Percentiles rank a stretch among this genome's conserved stretches.
These are phyloP conservation scores for Mola mola DNA, from an alignment of 2,113 vertebrate species.

Conservation along the genomic window DNA sequence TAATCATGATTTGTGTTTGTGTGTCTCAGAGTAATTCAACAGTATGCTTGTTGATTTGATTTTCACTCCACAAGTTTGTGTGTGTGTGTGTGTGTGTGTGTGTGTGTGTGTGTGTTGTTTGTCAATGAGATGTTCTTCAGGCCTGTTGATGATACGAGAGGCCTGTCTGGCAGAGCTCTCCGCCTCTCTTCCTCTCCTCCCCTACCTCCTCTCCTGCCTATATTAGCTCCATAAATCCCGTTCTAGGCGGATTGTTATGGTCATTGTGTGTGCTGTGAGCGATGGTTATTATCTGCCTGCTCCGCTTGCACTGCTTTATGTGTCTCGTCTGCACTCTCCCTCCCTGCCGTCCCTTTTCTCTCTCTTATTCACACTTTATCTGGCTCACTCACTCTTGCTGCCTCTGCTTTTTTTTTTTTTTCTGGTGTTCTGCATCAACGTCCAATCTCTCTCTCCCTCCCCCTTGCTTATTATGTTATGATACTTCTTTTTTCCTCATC, in stretches of 20 bases:
- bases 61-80: slow-evolving; percentile 6
- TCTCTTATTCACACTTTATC: slow-evolving; percentile 28
- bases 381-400: slow-evolving; percentile 15
- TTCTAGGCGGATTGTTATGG: slow-evolving; percentile 81
- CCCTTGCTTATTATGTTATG: slow-evolving; percentile 41
- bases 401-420: slow-evolving; percentile 9
- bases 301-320: slow-evolving; percentile 79
- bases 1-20: not conserved
- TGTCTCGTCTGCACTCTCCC: slow-evolving; percentile 62
- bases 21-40: slow-evolving; percentile 6
- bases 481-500: slow-evolving; percentile 14
- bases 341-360: slow-evolving; percentile 12
- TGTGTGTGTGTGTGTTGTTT: slow-evolving; percentile 28
- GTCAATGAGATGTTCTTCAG: slow-evolving; percentile 57
- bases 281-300: slow-evolving; percentile 81
- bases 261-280: slow-evolving; percentile 83
- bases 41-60: slow-evolving; percentile 11
- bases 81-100: slow-evolving; percentile 4
- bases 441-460: slow-evolving; percentile 26
- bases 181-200: slow-evolving; percentile 41
- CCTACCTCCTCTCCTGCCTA: slow-evolving; percentile 51
- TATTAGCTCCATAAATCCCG: slow-evolving; percentile 84
- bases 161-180: slow-evolving; percentile 49
- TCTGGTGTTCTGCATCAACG: slow-evolving; percentile 32
- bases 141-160: slow-evolving; percentile 53